Evolutionary conservation across 1,140 invertebrate genomes (phyloP), one percentile per base, ranked within the genome.

Genomic region (Ceratitis capitata): DNA sequence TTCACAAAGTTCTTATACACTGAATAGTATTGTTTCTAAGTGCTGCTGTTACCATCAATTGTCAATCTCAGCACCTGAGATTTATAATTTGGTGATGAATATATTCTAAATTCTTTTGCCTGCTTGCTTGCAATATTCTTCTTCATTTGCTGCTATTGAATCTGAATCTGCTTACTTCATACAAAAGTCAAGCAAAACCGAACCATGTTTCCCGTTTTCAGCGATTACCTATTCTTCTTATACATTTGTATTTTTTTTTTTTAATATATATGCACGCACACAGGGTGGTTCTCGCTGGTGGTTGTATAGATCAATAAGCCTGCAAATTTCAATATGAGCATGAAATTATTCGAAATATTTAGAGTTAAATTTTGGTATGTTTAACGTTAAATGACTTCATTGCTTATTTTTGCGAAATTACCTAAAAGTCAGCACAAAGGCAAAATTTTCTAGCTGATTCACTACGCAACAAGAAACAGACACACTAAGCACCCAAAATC

Each of bases 191-290:
- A 78, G 69, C 39, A 78, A 78, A 78, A 47, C 35, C 69, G 69
- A 78, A 78, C 69, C 69, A 74, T 78, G 69, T 78, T 45, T 78
- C 23, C 39, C 69, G 39, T 45, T 78, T 78, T 47, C 47, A 53
- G 45, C 82, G 49, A 51, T 83, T 83, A 16, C 82, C 49, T 83
- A 58, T 83, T 83, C 47, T 51, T 51, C 47, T 23, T 82, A 32
- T 53, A 83, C 26, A 53, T 53, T 49, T 35, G 19, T 45, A 39
- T 83, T n/a, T 45, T 53, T 83, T 83, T 35, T 32, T 83, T 49
- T n/a, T 7, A 39, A 19, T 58, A 29, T n/a, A 9, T 83, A n/a
- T 83, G 19, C 42, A 45, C 12, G 26, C 69, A 78, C 39, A 78
- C 39, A 78, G 69, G 69, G 69, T 78, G 82, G 12, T 53, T 47